Conservation (phyloP, 2,113 vertebrate species). For the Onychostruthus taczanowskii region DNA sequence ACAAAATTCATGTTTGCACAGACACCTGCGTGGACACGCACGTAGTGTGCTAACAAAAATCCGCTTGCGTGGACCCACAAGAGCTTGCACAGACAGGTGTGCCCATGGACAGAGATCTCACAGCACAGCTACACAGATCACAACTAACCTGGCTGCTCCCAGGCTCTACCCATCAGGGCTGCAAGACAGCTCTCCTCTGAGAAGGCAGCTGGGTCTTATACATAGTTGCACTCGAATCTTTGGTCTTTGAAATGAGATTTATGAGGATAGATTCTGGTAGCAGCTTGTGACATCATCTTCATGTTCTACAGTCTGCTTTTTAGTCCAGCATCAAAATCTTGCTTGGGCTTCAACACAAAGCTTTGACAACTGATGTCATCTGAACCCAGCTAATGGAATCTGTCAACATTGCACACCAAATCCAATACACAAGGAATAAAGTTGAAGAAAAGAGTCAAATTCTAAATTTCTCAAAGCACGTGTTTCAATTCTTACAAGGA, state of each 20-base stretch:
- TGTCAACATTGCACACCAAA: neutral
- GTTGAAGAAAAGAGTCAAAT: neutral
- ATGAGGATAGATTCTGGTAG: neutral
- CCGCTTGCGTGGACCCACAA: fast-evolving
- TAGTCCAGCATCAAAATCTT: neutral
- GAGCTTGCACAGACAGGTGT: too few relatives aligned
- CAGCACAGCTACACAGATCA: neutral
- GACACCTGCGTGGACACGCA: fast-evolving
- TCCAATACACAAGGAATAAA: neutral
- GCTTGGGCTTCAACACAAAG: neutral
- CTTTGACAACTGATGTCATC: neutral
- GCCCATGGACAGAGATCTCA: neutral
- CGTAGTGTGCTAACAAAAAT: neutral
- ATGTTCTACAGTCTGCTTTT: neutral
- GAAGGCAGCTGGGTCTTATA: neutral
- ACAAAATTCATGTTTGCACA: neutral
- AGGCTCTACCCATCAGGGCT: neutral
- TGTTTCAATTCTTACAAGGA: neutral
- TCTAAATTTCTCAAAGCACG: neutral
- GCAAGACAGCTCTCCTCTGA: neutral
- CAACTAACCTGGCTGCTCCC: neutral
- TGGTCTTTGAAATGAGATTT: neutral
- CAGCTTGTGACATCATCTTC: neutral
- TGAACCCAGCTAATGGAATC: neutral
- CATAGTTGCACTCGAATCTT: neutral